Base-by-base conservation (phyloP, 2,888 invertebrate species). In the Hesperia comma region DNA sequence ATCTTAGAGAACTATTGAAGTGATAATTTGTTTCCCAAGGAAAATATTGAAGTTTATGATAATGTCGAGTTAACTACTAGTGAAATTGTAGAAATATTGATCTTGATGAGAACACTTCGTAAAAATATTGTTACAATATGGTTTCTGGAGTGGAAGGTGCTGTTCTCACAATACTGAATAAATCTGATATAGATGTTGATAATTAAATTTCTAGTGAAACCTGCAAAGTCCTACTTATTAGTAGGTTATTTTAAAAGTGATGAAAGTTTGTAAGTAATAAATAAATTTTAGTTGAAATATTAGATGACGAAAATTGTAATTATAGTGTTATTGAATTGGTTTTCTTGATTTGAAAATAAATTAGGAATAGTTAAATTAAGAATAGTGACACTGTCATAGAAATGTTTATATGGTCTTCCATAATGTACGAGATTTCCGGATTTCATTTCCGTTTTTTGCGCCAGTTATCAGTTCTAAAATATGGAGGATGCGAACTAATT, bases 1-100 rank as follows among this genome's bases (percentile, higher is more conserved):
- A 92, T 92, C 92, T 86, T 92, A 92, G 91, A 83, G 78, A 79
- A 79, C 75, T 88, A 90, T 86, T 86, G 77, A 90, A 87, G 89
- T 90, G 89, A 92, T 90, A 89, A 79, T 86, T 87, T 86, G 82
- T 90, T 92, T 91, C 91, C 91, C 81, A 89, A 88, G 90, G 90
- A 91, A 91, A 90, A 87, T 87, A 85, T 79, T 85, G 87, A 87
- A 88, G 85, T 88, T 87, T 88, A 88, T 87, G 79, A 88, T 87
- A 79, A 82, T 82, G 85, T 84, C 85, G 82, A 82, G 90, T 91
- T 90, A 88, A 86, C 82, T 87, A 88, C 82, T 90, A 89, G 86
- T 75, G 79, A 84, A 83, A 79, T 79, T 74, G 86, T 86, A 84
- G 78, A 74, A 71, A 77, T 77, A 77, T 80, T 83, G 76, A 79